Evolutionary conservation across 2,888 invertebrate genomes (phyloP).

Genomic region (Pammene fasciana): DNA sequence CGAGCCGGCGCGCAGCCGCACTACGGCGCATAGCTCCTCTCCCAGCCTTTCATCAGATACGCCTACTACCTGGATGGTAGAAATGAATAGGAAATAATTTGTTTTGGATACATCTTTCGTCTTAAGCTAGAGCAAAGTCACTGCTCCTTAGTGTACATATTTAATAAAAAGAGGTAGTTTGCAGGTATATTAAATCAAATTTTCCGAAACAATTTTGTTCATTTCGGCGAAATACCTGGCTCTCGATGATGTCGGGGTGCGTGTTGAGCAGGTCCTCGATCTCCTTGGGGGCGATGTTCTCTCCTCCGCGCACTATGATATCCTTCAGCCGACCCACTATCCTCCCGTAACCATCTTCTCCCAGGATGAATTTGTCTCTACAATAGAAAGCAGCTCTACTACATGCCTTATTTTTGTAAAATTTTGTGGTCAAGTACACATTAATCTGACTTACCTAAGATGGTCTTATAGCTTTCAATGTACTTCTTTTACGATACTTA

Average conservation of each 20-base stretch:
- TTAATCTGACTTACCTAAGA: no score
- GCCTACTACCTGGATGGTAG: constrained; percentile 84
- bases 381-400: background rate
- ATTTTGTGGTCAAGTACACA: no score
- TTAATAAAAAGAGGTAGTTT: no score
- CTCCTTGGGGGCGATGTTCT: constrained; percentile 93
- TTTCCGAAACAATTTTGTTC: background rate
- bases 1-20: constrained; percentile 82
- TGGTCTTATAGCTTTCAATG: no score
- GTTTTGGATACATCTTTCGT: no score
- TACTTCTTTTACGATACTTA: no score
- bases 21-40: constrained; percentile 89
- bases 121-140: no score
- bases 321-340: constrained; percentile 90
- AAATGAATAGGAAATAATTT: background rate
- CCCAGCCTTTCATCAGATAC: constrained; percentile 89
- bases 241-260: constrained; percentile 89
- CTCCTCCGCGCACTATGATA: constrained; percentile 91
- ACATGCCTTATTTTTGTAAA: no score
- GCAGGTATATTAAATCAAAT: no score
- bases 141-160: no score
- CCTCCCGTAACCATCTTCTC: constrained; percentile 87
- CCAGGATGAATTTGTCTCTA: constrained; percentile 88
- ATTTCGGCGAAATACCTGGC: constrained; percentile 78
- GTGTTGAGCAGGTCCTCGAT: constrained; percentile 89